Evolutionary conservation across 1,140 invertebrate genomes (phyloP).

Genomic region (Aethina tumida): DNA sequence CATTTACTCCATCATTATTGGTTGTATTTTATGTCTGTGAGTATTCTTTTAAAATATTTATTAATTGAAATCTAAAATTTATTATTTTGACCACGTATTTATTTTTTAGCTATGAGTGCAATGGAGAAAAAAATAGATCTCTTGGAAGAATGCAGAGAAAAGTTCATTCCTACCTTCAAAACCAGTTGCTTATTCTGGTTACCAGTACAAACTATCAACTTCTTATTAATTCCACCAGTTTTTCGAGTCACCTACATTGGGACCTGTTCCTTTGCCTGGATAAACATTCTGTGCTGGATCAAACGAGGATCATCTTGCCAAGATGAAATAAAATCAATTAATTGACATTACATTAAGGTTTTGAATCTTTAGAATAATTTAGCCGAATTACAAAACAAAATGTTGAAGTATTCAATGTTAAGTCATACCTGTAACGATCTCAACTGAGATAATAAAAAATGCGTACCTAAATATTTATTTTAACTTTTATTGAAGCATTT

Average conservation of each 20-base stretch:
- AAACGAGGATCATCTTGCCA: slow-evolving; percentile 15
- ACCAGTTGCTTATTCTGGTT: slow-evolving; percentile 70
- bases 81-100: slow-evolving; percentile 5
- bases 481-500: too few relatives aligned
- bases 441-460: too few relatives aligned
- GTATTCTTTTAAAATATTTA: slow-evolving; percentile 24
- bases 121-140: slow-evolving; percentile 57
- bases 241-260: slow-evolving; percentile 25
- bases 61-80: slow-evolving; percentile 1
- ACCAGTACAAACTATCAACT: slow-evolving; percentile 66
- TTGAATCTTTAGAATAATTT: too few relatives aligned
- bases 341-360: too few relatives aligned
- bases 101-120: slow-evolving; percentile 55
- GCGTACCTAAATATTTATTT: too few relatives aligned
- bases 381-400: too few relatives aligned
- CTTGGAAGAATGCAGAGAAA: slow-evolving; percentile 57
- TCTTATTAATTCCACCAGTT: slow-evolving; percentile 39
- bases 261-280: slow-evolving; percentile 23
- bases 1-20: slow-evolving; percentile 61
- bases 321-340: too few relatives aligned
- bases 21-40: slow-evolving; percentile 60
- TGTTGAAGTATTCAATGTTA: too few relatives aligned
- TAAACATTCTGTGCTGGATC: slow-evolving; percentile 23
- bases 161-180: slow-evolving; percentile 61
- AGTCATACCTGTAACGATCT: too few relatives aligned